Evolutionary conservation across 2,113 vertebrate genomes (phyloP).

Genomic region (Puffinus mauretanicus): DNA sequence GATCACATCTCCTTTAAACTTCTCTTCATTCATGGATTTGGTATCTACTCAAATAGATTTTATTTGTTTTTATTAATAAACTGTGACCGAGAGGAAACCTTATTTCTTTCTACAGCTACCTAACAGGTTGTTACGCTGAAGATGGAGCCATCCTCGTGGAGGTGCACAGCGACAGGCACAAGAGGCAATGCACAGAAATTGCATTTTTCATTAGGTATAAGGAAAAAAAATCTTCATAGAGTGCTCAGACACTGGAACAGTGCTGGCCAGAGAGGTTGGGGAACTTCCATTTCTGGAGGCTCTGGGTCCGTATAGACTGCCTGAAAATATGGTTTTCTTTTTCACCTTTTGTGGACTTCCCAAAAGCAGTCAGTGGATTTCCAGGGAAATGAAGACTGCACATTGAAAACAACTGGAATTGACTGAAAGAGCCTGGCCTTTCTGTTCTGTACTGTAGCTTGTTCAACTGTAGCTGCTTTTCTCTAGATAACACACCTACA

Average conservation of each 20-base stretch:
- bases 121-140: neutral
- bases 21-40: neutral
- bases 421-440: neutral
- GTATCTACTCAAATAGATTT: neutral
- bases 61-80: neutral
- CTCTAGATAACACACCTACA: neutral
- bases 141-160: neutral
- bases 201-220: neutral
- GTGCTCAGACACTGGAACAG: neutral
- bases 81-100: neutral
- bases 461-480: neutral
- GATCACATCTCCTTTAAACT: neutral
- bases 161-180: neutral
- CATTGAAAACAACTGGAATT: neutral
- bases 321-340: neutral
- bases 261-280: neutral
- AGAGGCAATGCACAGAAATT: neutral
- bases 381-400: neutral
- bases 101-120: neutral
- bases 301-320: fast-evolving
- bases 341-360: neutral
- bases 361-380: neutral
- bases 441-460: neutral
- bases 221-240: neutral
- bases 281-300: neutral